These are phyloP conservation scores for zebrafish (Danio rerio) DNA, from an alignment of 2,113 vertebrate genomes.

Conservation along the genomic window GRCz12tu NC_133189.1:1393001-1393500, in stretches of 20 bases:
- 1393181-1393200: background rate
- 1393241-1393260: background rate
- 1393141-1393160: too few species aligned
- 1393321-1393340: background rate
- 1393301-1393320: slow-evolving; percentile 1
- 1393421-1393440: background rate
- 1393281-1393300: slow-evolving; percentile 13
- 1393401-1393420: background rate
- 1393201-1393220: background rate
- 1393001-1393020: too few species aligned
- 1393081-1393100: too few species aligned
- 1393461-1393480: background rate
- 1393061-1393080: too few species aligned
- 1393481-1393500: too few species aligned
- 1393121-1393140: too few species aligned
- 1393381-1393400: background rate
- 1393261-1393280: background rate
- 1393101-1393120: too few species aligned
- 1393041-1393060: too few species aligned
- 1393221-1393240: background rate
- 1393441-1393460: background rate
- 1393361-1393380: background rate
- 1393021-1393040: too few species aligned
- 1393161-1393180: too few species aligned
- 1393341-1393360: slow-evolving; percentile 3